Conservation (phyloP, 2,888 invertebrate species). For the Megalurothrips usitatus region DNA sequence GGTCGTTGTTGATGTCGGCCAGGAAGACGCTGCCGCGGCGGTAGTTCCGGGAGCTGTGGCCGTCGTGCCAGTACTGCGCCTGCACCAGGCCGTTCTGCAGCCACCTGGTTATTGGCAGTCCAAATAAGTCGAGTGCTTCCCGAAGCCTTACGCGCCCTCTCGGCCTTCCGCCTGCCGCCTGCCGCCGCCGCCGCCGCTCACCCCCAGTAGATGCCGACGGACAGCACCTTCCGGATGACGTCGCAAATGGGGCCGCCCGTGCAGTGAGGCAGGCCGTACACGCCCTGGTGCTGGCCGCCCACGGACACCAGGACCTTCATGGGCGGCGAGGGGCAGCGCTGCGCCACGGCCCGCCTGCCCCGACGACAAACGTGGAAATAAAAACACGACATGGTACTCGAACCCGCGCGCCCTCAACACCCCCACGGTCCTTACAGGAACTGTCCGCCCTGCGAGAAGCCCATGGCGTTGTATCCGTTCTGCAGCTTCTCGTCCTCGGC, state of each 20-base stretch:
- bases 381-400: too few species aligned
- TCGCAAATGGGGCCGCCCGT: conserved; percentile 61
- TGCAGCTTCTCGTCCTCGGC: conserved; percentile 60
- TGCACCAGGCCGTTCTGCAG: conserved; percentile 75
- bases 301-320: conserved; percentile 84
- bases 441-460: conserved; percentile 96
- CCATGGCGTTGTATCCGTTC: conserved; percentile 88
- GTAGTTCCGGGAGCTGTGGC: conserved; percentile 75
- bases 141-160: too few species aligned
- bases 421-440: conserved; percentile 68
- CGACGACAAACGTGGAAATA: too few species aligned
- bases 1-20: conserved; percentile 93
- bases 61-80: conserved; percentile 99
- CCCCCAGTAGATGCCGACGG: conserved; percentile 78
- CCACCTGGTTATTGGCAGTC: conserved; percentile 52
- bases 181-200: too few species aligned
- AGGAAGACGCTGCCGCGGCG: conserved; percentile 74
- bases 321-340: conserved; percentile 80
- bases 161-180: too few species aligned
- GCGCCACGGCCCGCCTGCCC: conserved; percentile 82
- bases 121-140: background rate
- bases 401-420: too few species aligned
- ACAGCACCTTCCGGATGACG: conserved; percentile 70
- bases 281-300: conserved; percentile 97
- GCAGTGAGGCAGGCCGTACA: conserved; percentile 89